phyloP scores from a whole-genome alignment of 2,888 invertebrate species.

The Drosophila quinaria region DNA sequence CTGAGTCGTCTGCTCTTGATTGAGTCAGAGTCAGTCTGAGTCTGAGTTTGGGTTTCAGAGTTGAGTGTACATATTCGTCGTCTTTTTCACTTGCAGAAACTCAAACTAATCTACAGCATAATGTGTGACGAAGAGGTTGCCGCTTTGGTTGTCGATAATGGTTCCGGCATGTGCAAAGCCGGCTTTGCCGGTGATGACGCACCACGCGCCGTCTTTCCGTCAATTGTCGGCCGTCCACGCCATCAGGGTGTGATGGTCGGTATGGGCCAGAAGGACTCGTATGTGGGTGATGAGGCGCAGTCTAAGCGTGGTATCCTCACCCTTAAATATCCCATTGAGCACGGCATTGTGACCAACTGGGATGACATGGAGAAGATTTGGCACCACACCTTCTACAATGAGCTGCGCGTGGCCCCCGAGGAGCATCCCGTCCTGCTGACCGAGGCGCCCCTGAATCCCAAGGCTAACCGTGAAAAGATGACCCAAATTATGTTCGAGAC shows the following conservation, averaged over 20 bases:
- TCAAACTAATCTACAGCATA: constrained; percentile 83
- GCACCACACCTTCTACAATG: constrained; percentile 99
- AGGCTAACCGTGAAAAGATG: constrained; percentile 96
- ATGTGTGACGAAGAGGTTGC: constrained; percentile 99
- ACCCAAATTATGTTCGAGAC: constrained; percentile 97
- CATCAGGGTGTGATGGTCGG: constrained; percentile 96
- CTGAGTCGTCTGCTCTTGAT: constrained; percentile 11
- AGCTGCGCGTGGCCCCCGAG: constrained; percentile 97
- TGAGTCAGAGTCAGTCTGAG: constrained; percentile 16
- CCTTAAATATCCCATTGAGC: constrained; percentile 98
- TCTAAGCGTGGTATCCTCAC: constrained; percentile 96
- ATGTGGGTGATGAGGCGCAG: constrained; percentile 95
- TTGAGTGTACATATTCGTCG: constrained; percentile 51
- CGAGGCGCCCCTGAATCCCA: constrained; percentile 95
- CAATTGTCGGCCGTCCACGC: constrained; percentile 95
- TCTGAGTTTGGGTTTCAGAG: constrained; percentile 28
- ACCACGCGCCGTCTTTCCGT: constrained; percentile 95
- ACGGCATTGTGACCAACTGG: constrained; percentile 99
- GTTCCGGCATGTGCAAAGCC: constrained; percentile 97
- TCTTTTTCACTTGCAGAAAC: constrained; percentile 60
- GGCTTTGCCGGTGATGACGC: constrained; percentile 96
- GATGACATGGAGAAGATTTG: constrained; percentile 99
- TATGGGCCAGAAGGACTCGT: constrained; percentile 96
- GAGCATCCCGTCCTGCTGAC: constrained; percentile 95
- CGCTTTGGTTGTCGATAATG: constrained; percentile 96